Evolutionary conservation across 92 coral and sea anemone genomes (phyloP).

Genomic region (Metridium senile): DNA sequence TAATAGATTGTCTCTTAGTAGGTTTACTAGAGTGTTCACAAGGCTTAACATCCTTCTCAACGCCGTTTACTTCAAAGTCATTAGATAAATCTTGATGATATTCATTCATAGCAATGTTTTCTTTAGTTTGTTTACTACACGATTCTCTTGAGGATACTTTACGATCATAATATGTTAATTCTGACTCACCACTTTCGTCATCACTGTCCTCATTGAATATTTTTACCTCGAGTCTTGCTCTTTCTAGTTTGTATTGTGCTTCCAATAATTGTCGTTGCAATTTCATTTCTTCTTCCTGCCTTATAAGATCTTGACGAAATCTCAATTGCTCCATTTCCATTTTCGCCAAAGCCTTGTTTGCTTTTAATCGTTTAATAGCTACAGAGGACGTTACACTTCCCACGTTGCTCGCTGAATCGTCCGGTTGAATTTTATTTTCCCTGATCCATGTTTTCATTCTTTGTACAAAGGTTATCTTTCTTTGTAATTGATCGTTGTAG

Average conservation of each 20-base stretch:
- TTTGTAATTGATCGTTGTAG: background rate
- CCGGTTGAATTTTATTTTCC: background rate
- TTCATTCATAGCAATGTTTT: too few species aligned
- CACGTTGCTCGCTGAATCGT: background rate
- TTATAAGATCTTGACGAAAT: constrained; percentile 28
- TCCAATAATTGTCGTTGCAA: constrained; percentile 31
- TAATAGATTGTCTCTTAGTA: too few species aligned
- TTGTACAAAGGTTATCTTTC: background rate
- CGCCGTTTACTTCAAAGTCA: too few species aligned
- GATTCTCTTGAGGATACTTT: too few species aligned
- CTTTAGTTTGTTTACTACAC: too few species aligned
- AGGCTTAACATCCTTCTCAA: too few species aligned
- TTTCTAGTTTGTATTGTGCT: constrained; percentile 36
- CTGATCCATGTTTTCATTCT: background rate
- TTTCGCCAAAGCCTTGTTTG: constrained; percentile 37
- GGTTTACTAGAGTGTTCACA: too few species aligned
- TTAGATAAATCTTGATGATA: too few species aligned
- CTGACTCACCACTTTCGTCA: background rate
- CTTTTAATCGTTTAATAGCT: constrained; percentile 26
- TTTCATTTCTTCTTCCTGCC: constrained; percentile 36
- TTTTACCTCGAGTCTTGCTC: constrained; percentile 36
- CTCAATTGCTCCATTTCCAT: constrained; percentile 33
- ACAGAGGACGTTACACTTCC: constrained; percentile 7
- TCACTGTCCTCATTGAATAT: constrained; percentile 9
- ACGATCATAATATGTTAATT: too few species aligned